Conservation (phyloP, 2,888 invertebrate genomes). For the Blomia tropicalis region DNA sequence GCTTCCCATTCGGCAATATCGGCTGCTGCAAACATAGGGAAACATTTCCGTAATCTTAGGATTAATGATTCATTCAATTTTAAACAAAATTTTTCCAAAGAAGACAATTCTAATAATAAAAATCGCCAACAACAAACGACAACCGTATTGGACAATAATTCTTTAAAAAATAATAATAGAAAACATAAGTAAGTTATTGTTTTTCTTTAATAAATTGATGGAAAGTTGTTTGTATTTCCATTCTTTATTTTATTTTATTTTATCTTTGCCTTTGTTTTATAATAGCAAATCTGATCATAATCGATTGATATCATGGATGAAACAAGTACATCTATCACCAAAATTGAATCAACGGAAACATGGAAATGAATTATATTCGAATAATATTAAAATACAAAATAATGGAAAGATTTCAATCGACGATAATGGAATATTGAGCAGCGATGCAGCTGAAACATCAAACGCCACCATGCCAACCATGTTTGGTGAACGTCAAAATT, state of each 20-base stretch:
- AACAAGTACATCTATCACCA: background rate
- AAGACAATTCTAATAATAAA: too few relatives aligned
- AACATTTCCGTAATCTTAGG: background rate
- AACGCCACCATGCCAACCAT: background rate
- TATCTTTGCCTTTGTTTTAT: too few relatives aligned
- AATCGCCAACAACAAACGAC: too few relatives aligned
- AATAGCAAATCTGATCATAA: constrained; percentile 15
- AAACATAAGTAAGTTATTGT: too few relatives aligned
- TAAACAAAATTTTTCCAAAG: constrained; percentile 8
- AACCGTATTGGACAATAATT: too few relatives aligned
- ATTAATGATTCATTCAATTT: constrained; percentile 5
- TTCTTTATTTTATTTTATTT: background rate
- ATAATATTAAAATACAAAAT: too few relatives aligned
- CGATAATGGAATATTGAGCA: too few relatives aligned
- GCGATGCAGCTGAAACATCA: background rate
- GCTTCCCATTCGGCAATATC: background rate
- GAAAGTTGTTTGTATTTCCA: background rate
- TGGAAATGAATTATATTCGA: background rate
- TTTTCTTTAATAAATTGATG: background rate
- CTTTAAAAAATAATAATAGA: too few relatives aligned
- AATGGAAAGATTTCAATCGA: background rate
- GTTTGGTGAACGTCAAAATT: background rate
- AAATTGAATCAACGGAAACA: background rate
- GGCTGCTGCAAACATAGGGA: background rate
- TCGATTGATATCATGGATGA: constrained; percentile 6